Evolutionary conservation across 2,888 invertebrate genomes (phyloP).

Genomic region (Slavum lentiscoides): DNA sequence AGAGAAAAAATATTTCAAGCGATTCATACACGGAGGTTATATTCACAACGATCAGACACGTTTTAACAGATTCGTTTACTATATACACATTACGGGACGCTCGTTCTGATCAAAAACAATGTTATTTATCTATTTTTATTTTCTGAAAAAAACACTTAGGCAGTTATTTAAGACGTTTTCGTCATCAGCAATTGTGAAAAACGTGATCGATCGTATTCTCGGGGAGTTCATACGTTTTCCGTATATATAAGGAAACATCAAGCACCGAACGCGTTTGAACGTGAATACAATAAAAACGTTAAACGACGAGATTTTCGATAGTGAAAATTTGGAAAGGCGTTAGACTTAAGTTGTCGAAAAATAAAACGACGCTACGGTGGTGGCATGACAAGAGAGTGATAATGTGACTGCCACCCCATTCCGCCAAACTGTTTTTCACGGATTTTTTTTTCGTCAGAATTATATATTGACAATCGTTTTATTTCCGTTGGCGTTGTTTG

Average conservation of each 20-base stretch:
- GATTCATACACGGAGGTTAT: too few relatives aligned
- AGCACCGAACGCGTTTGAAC: not conserved
- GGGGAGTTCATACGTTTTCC: too few relatives aligned
- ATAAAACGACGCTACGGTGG: not conserved
- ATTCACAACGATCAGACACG: too few relatives aligned
- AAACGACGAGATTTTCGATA: not conserved
- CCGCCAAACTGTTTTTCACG: not conserved
- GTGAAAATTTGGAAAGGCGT: not conserved
- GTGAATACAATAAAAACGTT: not conserved
- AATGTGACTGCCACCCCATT: not conserved
- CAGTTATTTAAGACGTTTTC: too few relatives aligned
- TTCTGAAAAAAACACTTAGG: too few relatives aligned
- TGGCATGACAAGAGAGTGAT: not conserved
- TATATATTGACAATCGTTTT: slow-evolving; percentile 4
- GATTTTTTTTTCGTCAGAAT: not conserved
- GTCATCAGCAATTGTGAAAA: not conserved
- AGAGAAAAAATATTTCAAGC: too few relatives aligned
- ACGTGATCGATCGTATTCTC: not conserved
- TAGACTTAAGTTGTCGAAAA: slow-evolving; percentile 14
- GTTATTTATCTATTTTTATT: too few relatives aligned
- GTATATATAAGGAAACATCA: too few relatives aligned
- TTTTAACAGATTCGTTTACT: too few relatives aligned
- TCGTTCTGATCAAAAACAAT: too few relatives aligned
- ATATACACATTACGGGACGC: too few relatives aligned
- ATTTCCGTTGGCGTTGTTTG: slow-evolving; percentile 18